phyloP scores from a whole-genome alignment of 2,797 vertebrate species.

The Lemur catta region DNA sequence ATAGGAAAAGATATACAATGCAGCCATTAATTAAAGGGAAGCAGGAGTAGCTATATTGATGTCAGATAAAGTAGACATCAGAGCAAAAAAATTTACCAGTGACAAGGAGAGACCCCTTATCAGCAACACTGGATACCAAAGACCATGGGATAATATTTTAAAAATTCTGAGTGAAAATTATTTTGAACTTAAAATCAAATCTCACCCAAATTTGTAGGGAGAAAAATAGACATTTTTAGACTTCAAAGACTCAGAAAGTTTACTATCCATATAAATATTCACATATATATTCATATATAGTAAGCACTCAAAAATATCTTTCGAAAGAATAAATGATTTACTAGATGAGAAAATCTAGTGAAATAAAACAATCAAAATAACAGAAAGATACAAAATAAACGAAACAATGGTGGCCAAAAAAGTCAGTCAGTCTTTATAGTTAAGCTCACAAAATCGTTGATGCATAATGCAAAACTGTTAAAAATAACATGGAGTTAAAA shows the following conservation, averaged over 20 bases:
- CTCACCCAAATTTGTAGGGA: background rate
- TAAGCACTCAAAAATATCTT: background rate
- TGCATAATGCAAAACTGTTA: background rate
- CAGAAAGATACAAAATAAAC: background rate
- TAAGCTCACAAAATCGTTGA: background rate
- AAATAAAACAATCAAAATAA: background rate
- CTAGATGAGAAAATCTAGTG: background rate
- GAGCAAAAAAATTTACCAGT: background rate
- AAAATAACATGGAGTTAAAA: background rate
- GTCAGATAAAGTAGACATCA: background rate
- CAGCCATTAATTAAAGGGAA: background rate
- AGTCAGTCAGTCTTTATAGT: background rate
- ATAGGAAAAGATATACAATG: background rate
- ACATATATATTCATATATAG: background rate
- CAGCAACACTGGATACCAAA: background rate
- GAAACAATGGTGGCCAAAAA: background rate
- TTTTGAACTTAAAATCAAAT: constrained; percentile 32
- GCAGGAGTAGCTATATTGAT: background rate
- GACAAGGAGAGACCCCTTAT: background rate
- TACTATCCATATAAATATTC: background rate
- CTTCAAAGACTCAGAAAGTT: background rate
- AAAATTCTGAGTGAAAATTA: background rate
- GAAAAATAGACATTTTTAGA: constrained; percentile 18
- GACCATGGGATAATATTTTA: background rate
- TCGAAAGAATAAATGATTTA: background rate